Percentiles rank a stretch among this genome's conserved stretches.
These are phyloP conservation scores for Simalia tracyae DNA, from an alignment of 2,797 vertebrate species.

Conservation along the genomic window DNA sequence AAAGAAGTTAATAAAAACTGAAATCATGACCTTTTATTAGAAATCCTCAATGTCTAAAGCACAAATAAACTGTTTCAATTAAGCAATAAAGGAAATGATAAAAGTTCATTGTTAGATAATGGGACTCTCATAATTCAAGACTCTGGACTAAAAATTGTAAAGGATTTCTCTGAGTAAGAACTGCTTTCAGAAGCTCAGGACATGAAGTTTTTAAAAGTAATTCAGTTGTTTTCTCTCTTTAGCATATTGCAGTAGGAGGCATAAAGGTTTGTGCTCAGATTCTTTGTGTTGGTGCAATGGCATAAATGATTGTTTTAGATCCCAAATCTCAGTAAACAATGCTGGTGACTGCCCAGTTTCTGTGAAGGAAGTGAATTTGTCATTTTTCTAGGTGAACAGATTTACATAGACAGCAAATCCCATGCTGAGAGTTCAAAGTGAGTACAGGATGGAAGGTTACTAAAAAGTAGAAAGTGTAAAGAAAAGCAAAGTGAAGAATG, in stretches of 20 bases:
- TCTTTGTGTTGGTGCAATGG: not conserved
- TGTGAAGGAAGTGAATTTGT: not conserved
- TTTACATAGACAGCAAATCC: not conserved
- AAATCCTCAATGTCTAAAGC: not conserved
- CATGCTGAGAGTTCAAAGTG: not conserved
- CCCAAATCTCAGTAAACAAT: not conserved
- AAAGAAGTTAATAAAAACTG: slow-evolving; percentile 25
- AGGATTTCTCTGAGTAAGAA: not conserved
- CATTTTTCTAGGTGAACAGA: not conserved
- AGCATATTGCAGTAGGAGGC: not conserved
- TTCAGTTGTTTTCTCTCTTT: not conserved
- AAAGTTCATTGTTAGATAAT: not conserved
- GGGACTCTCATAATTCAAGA: not conserved
- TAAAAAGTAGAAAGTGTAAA: not conserved
- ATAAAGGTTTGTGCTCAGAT: not conserved
- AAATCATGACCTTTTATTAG: slow-evolving; percentile 14
- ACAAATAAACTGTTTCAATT: not conserved
- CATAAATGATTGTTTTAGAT: not conserved
- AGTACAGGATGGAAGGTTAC: too few species aligned
- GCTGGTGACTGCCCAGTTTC: not conserved
- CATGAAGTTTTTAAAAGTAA: not conserved
- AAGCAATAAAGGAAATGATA: not conserved
- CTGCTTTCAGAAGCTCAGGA: not conserved
- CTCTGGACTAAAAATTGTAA: not conserved
- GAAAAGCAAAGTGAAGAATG: not conserved